Base-by-base conservation (phyloP, 2,113 vertebrate genomes). In the Sminthopsis crassicaudata region DNA sequence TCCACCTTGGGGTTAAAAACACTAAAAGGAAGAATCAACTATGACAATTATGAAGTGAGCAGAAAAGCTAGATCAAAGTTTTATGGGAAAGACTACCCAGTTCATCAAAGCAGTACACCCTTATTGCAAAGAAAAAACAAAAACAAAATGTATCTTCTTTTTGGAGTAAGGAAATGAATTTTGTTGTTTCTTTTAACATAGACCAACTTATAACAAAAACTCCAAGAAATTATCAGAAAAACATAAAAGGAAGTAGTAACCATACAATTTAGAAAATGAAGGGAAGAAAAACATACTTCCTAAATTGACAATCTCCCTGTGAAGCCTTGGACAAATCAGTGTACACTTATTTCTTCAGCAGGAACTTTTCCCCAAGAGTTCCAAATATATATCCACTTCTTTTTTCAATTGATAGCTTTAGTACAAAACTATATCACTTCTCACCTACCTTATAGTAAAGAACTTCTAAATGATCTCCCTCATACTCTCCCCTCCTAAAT, bases 1-100 rank as follows among this genome's bases (percentile, higher is more conserved):
- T 98, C 97, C 96, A 96, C 94, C 90, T 67, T 3, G 91, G 97
- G 98, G 97, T 98, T 98, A 98, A 98, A 98, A 96, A 98, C 98
- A 99, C 98, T 98, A 0, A 91, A 98, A 97, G 95, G 94, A 97
- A 97, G 98, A 98, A 97, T 97, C 96, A 96, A 97, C 94, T 92
- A 53, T 91, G 97, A 96, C 91, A 96, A 94, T 98, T 98, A 98
- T 94, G 97, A 97, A 96, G 96, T 98, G 98, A 98, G 96, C 96
- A 96, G 96, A 97, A 97, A 97, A 98, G 94, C 97, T 89, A 94
- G 95, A 97, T 97, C 97, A 98, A 97, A 97, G 98, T 98, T 98
- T 97, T 97, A 97, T 95, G 91, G 0, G 27, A 97, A 96, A 98
- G 92, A 90, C 96, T 96, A 46, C 91, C 95, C 97, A 98, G 97